Percentiles rank a stretch among this genome's conserved stretches.
Evolutionary conservation across 2,797 vertebrate genomes (phyloP).

Genomic region (Cheirogaleus major): DNA sequence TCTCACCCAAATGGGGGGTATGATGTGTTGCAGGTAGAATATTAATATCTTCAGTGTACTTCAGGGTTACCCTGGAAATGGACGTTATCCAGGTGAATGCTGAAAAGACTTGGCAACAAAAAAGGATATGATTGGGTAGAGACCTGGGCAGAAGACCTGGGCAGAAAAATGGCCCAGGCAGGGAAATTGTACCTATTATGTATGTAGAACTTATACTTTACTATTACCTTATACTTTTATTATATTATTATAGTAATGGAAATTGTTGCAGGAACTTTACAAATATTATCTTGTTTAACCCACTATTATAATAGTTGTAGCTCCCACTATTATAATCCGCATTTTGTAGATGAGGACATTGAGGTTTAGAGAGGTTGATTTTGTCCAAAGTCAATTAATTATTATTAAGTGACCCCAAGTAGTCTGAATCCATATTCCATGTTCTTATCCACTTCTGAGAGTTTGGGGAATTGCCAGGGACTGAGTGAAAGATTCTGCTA

Average conservation of each 20-base stretch:
- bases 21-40: not conserved
- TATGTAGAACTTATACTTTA: not conserved
- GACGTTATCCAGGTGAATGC: not conserved
- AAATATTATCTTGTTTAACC: not conserved
- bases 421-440: not conserved
- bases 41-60: not conserved
- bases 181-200: not conserved
- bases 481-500: not conserved
- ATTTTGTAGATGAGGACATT: not conserved
- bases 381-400: not conserved
- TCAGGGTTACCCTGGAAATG: slow-evolving; percentile 2
- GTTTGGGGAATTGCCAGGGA: not conserved
- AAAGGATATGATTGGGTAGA: not conserved
- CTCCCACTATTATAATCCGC: not conserved
- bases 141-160: not conserved
- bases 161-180: not conserved
- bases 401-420: not conserved
- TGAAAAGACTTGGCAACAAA: not conserved
- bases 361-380: not conserved
- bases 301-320: not conserved
- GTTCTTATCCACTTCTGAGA: not conserved
- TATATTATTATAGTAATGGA: not conserved
- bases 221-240: not conserved
- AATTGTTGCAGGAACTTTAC: not conserved
- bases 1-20: not conserved